These are phyloP conservation scores for Nasonia longicornis DNA, from an alignment of 1,140 invertebrate genomes.

Conservation along the genomic window DNA sequence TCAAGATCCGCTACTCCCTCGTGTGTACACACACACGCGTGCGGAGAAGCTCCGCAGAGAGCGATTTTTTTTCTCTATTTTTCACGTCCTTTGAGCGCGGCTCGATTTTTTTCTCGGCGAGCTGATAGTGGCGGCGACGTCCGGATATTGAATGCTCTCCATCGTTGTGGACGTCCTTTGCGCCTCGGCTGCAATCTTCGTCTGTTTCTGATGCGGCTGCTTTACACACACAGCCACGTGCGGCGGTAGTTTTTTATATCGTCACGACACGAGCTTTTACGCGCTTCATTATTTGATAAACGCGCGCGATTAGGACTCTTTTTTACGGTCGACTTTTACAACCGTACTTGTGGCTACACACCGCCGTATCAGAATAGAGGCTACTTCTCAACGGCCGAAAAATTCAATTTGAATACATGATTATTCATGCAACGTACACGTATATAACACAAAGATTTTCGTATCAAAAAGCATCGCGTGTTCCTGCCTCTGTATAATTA, in stretches of 20 bases:
- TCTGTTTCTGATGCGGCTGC: neutral
- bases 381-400: neutral
- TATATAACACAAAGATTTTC: neutral
- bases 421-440: neutral
- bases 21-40: neutral
- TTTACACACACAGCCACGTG: neutral
- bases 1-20: neutral
- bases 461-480: conserved; percentile 2
- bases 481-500: conserved; percentile 22
- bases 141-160: conserved; percentile 42
- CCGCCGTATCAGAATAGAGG: neutral
- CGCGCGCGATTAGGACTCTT: neutral
- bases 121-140: neutral
- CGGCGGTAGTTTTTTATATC: neutral
- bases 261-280: neutral
- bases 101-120: conserved; percentile 14
- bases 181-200: neutral
- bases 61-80: neutral
- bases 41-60: neutral
- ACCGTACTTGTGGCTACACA: no score
- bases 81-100: conserved; percentile 14
- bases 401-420: neutral
- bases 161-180: neutral
- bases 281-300: neutral
- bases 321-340: neutral